These are phyloP conservation scores for Heteractis magnifica DNA, from an alignment of 92 coral and sea anemone species.

Conservation along the genomic window DNA sequence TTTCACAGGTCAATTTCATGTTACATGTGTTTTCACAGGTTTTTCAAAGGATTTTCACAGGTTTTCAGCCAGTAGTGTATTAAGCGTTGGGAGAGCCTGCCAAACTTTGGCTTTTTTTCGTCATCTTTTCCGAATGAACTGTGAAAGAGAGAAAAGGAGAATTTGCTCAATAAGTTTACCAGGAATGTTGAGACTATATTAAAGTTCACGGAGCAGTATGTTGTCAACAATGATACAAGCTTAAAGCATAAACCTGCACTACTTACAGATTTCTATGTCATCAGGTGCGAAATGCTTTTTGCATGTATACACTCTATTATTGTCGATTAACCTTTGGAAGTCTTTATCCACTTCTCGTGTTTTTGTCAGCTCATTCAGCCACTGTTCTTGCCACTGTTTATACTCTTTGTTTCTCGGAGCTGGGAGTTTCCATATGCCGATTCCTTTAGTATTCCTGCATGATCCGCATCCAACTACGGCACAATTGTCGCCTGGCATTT, in stretches of 20 bases:
- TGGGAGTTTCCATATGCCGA: conserved; percentile 46
- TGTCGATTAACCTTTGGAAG: conserved; percentile 29
- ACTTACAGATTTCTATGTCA: conserved; percentile 51
- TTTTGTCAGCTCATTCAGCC: conserved; percentile 34
- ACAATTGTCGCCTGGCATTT: no score
- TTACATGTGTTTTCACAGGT: no score
- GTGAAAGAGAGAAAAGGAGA: conserved; percentile 6
- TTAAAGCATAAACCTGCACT: not conserved
- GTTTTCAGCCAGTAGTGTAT: no score
- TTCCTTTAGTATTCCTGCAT: conserved; percentile 34
- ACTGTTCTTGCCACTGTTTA: conserved; percentile 42
- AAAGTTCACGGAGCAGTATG: conserved; percentile 8
- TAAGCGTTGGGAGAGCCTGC: conserved; percentile 32
- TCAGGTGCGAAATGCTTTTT: conserved; percentile 43
- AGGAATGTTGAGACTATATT: not conserved
- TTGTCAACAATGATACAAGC: not conserved
- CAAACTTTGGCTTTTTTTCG: not conserved
- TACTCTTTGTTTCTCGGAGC: not conserved
- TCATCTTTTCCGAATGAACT: not conserved
- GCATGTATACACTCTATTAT: conserved; percentile 21
- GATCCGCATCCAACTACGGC: no score
- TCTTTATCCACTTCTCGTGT: conserved; percentile 11
- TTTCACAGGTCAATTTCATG: no score
- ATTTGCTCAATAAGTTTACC: not conserved
- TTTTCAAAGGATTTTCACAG: no score